phyloP scores from a whole-genome alignment of 1,140 invertebrate species.

The Drosophila yakuba region DNA sequence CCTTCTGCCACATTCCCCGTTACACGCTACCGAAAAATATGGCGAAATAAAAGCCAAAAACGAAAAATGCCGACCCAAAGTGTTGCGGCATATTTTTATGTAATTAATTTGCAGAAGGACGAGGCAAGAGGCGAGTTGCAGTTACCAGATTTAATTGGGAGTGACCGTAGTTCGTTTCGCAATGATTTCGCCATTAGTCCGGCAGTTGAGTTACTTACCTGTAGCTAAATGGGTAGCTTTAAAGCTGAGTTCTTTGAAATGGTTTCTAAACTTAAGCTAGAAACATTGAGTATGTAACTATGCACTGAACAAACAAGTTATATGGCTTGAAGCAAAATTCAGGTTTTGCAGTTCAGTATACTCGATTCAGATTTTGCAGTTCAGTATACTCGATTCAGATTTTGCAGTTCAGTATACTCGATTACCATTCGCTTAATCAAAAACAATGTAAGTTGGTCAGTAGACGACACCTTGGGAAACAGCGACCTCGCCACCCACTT shows the following conservation, averaged over 20 bases:
- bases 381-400: too few relatives aligned
- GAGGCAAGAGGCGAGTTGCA: background rate
- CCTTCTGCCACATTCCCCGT: background rate
- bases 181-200: slow-evolving; percentile 15
- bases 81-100: slow-evolving; percentile 68
- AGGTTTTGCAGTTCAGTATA: too few relatives aligned
- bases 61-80: slow-evolving; percentile 40
- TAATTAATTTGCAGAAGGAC: slow-evolving; percentile 57
- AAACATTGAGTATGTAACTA: too few relatives aligned
- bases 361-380: too few relatives aligned
- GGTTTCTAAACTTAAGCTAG: too few relatives aligned
- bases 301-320: too few relatives aligned
- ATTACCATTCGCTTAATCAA: background rate
- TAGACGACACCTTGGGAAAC: background rate
- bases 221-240: background rate
- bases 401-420: background rate
- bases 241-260: background rate
- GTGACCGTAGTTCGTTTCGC: slow-evolving; percentile 21
- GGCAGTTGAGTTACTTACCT: background rate
- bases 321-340: too few relatives aligned
- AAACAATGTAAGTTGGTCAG: background rate
- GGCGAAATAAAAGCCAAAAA: slow-evolving; percentile 46
- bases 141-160: slow-evolving; percentile 18
- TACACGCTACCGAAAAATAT: slow-evolving; percentile 41
- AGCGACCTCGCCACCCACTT: slow-evolving; percentile 17